Evolutionary conservation across 2,797 vertebrate genomes (phyloP), one percentile per base, ranked within the genome.

Genomic region (Hapalemur alaotrensis): DNA sequence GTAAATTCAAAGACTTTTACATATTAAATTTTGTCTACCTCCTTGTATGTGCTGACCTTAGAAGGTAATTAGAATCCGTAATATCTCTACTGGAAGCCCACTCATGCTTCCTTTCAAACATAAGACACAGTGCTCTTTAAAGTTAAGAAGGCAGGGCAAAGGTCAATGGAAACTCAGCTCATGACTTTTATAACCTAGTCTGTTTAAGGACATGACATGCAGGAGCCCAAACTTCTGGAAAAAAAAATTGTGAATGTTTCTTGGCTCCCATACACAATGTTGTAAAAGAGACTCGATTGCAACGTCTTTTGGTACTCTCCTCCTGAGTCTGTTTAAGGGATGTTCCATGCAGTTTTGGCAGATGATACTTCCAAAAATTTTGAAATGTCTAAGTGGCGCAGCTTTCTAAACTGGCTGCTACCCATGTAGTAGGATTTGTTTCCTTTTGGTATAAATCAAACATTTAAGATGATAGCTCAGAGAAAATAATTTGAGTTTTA

Each of bases 101-200:
- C 86, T 93, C 96, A 59, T 25, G n/a, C 85, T 98, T 98, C 98
- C 98, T 96, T 97, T 54, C 63, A 97, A 94, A 78, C 61, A 78
- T 80, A 96, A 98, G 97, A 93, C 90, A 96, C 78, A 81, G 22
- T 5, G 10, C 97, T 98, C 92, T 98, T 98, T 94, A 97, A 89
- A 98, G 95, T 97, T 98, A 98, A 98, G 97, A 93, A 97, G 97
- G 72, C 78, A 97, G 92, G 95, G 96, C 96, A 98, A 98, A 98
- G 97, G 98, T 98, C 97, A 98, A 17, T 97, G 93, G 92, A 95
- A 98, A 84, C 95, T 97, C 50, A 86, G 91, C 80, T 97, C 85
- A 81, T 13, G 86, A 92, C 52, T 96, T 98, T 98, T 97, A 97
- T 95, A 95, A 50, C 63, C 65, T 57, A 48, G 35, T 7, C 65